Conservation (phyloP, 2,113 vertebrate species). For the Percina caprodes region DNA sequence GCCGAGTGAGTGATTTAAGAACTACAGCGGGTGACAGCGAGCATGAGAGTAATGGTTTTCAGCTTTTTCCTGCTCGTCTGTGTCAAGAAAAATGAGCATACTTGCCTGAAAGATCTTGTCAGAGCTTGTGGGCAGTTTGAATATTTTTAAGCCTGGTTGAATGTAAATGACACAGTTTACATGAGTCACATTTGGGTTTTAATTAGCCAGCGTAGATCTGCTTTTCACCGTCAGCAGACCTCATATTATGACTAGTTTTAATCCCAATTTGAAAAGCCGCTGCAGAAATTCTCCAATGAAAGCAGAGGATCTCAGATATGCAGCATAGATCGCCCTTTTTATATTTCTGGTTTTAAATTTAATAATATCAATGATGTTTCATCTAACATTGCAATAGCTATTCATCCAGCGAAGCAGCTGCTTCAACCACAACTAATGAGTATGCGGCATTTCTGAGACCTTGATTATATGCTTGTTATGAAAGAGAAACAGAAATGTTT, state of each 20-base stretch:
- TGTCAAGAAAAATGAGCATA: slow-evolving; percentile 67
- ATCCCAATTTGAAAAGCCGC: slow-evolving; percentile 30
- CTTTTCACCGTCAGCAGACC: slow-evolving; percentile 60
- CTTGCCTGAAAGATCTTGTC: slow-evolving; percentile 65
- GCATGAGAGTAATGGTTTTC: slow-evolving; percentile 65
- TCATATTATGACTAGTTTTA: slow-evolving; percentile 40
- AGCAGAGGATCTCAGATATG: slow-evolving; percentile 29
- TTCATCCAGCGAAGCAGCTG: slow-evolving; percentile 65
- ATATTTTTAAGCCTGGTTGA: slow-evolving; percentile 60
- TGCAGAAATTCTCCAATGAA: slow-evolving; percentile 44
- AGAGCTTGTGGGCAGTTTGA: slow-evolving; percentile 59
- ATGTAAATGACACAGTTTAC: slow-evolving; percentile 67
- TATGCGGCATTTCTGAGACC: slow-evolving; percentile 67
- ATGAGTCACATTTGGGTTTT: slow-evolving; percentile 59
- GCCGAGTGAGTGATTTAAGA: slow-evolving; percentile 77
- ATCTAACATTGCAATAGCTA: slow-evolving; percentile 54
- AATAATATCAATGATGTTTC: slow-evolving; percentile 63
- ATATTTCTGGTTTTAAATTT: slow-evolving; percentile 51
- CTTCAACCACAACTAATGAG: slow-evolving; percentile 69
- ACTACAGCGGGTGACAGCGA: slow-evolving; percentile 65
- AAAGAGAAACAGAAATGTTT: slow-evolving; percentile 42
- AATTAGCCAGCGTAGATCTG: slow-evolving; percentile 52
- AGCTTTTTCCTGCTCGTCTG: slow-evolving; percentile 58
- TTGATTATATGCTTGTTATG: slow-evolving; percentile 64
- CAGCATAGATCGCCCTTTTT: slow-evolving; percentile 39